Evolutionary conservation across 1,140 invertebrate species (phyloP).

Genomic region (Polyergus mexicanus): DNA sequence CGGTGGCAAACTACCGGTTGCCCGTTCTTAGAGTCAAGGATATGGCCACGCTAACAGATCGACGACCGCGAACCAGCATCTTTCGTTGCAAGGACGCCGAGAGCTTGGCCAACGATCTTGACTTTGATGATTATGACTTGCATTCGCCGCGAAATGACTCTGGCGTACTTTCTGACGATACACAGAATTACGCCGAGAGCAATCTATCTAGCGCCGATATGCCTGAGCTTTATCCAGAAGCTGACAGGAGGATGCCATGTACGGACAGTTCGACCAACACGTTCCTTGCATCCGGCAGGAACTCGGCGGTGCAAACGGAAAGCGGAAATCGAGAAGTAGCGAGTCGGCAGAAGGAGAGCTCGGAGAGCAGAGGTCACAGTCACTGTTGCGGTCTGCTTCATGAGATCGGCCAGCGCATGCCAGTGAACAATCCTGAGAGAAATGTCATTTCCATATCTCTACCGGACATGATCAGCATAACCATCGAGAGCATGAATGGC

Average conservation of each 20-base stretch:
- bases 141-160: conserved; percentile 76
- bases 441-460: conserved; percentile 81
- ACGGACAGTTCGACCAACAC: conserved; percentile 78
- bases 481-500: conserved; percentile 77
- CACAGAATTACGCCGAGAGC: conserved; percentile 75
- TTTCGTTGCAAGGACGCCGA: conserved; percentile 76
- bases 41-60: conserved; percentile 80
- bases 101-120: conserved; percentile 69
- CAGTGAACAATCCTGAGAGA: conserved; percentile 62
- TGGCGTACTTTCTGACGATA: conserved; percentile 77
- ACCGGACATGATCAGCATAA: conserved; percentile 81
- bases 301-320: conserved; percentile 62
- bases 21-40: conserved; percentile 81
- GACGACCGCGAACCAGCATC: conserved; percentile 69
- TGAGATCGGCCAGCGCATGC: background rate
- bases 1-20: background rate
- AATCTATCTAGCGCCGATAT: conserved; percentile 71
- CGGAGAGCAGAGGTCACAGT: conserved; percentile 5
- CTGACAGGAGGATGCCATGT: conserved; percentile 43
- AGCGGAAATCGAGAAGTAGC: background rate
- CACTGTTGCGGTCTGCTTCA: conserved; percentile 41
- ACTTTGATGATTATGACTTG: conserved; percentile 66
- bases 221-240: conserved; percentile 62
- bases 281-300: conserved; percentile 12
- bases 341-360: background rate